phyloP scores from a whole-genome alignment of 1,140 invertebrate species.

The Apis dorsata region DNA sequence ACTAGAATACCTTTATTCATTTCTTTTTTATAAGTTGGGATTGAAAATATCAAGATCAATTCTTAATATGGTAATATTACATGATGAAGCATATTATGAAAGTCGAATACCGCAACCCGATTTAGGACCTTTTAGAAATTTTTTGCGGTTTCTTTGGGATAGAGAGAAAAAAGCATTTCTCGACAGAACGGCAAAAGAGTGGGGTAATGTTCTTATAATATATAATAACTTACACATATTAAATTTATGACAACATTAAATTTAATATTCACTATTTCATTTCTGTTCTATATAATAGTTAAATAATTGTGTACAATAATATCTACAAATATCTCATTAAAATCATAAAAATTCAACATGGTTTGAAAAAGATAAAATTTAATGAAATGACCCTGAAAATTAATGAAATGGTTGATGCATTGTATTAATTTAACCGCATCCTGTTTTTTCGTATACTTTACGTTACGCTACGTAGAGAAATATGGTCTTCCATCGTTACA shows the following conservation, averaged over 20 bases:
- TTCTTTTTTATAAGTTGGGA: neutral
- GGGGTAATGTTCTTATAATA: constrained; percentile 81
- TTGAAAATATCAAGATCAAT: neutral
- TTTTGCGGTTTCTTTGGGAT: constrained; percentile 83
- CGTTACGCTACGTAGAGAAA: neutral
- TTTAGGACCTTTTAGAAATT: constrained; percentile 66
- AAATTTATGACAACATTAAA: too few species aligned
- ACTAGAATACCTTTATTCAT: neutral
- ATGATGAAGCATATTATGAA: constrained; percentile 73
- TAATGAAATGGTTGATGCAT: neutral
- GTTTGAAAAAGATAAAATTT: neutral
- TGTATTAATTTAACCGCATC: neutral
- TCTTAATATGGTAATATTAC: constrained; percentile 68
- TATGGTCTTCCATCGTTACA: too few species aligned
- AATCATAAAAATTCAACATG: neutral
- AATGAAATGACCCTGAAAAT: neutral
- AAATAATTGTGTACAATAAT: neutral
- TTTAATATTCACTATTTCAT: neutral
- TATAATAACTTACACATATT: too few species aligned
- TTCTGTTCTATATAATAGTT: neutral
- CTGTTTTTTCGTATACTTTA: neutral
- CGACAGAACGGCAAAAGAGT: constrained; percentile 86
- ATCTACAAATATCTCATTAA: neutral
- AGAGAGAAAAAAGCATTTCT: constrained; percentile 83
- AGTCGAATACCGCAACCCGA: constrained; percentile 69